A percentile compares a stretch with the other conserved stretches of the same genome.
phyloP scores from a whole-genome alignment of 2,888 invertebrate genomes.

The Psylliodes chrysocephalus region DNA sequence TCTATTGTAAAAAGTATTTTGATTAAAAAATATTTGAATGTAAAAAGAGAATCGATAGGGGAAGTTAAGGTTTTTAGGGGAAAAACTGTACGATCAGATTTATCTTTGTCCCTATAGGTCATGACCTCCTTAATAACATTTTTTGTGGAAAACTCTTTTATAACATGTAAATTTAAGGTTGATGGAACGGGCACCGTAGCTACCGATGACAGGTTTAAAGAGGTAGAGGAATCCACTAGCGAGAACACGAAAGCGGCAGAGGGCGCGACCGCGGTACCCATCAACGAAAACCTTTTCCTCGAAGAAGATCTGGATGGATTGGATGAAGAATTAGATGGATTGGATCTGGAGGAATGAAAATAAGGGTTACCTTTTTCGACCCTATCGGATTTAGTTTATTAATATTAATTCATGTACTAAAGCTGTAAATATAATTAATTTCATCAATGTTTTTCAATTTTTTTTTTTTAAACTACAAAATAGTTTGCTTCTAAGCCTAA shows the following conservation, averaged over 20 bases:
- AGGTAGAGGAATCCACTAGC: constrained; percentile 54
- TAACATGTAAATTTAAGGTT: too few relatives aligned
- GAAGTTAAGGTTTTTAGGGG: too few relatives aligned
- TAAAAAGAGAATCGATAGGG: too few relatives aligned
- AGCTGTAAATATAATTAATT: constrained; percentile 19
- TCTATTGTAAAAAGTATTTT: too few relatives aligned
- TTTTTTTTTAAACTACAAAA: too few relatives aligned
- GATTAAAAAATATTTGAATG: too few relatives aligned
- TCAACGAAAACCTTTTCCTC: constrained; percentile 92
- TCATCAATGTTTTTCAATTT: too few relatives aligned
- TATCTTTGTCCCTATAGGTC: too few relatives aligned
- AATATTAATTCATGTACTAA: constrained; percentile 20
- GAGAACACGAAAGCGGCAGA: constrained; percentile 55
- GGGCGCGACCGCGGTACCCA: constrained; percentile 75
- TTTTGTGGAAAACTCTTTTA: too few relatives aligned
- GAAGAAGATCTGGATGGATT: constrained; percentile 83
- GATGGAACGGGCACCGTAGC: constrained; percentile 83
- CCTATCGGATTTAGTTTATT: constrained; percentile 40
- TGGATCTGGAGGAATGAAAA: constrained; percentile 74
- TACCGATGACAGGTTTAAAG: constrained; percentile 71
- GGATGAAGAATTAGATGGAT: constrained; percentile 84
- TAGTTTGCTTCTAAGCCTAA: too few relatives aligned
- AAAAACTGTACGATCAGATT: too few relatives aligned
- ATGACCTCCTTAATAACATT: too few relatives aligned
- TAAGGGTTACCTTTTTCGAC: constrained; percentile 29